These are phyloP conservation scores for Sylvia borin DNA, from an alignment of 2,797 vertebrate genomes.

Conservation along the genomic window DNA sequence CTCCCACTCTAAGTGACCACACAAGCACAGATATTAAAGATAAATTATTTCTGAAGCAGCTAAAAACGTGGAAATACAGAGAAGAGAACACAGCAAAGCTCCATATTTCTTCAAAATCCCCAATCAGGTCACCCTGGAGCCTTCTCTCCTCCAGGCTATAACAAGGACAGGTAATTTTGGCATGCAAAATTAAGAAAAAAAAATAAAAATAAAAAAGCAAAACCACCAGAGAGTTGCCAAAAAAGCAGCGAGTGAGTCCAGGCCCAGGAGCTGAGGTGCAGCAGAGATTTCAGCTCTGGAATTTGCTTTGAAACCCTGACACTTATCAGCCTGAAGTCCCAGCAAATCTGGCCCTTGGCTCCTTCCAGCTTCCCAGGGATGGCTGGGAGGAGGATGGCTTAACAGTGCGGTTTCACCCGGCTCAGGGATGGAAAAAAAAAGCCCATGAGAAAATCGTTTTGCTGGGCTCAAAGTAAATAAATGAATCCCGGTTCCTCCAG, in stretches of 20 bases:
- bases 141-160: background rate
- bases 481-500: background rate
- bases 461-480: slow-evolving; percentile 30
- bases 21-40: background rate
- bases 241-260: background rate
- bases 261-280: background rate
- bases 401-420: slow-evolving; percentile 46
- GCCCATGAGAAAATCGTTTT: slow-evolving; percentile 31
- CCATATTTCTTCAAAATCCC: background rate
- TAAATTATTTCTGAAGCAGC: background rate
- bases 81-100: background rate
- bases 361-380: background rate
- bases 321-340: slow-evolving; percentile 8
- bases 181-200: background rate
- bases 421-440: slow-evolving; percentile 15
- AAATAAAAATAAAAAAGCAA: background rate
- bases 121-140: background rate
- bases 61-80: background rate
- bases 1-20: background rate
- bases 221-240: background rate
- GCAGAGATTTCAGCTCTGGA: background rate
- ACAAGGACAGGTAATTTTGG: background rate
- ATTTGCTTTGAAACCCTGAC: slow-evolving; percentile 22
- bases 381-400: slow-evolving; percentile 34
- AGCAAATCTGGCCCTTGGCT: slow-evolving; percentile 49